Conservation (phyloP, 1,140 invertebrate species). For the Drosophila quadrilineata region DNA sequence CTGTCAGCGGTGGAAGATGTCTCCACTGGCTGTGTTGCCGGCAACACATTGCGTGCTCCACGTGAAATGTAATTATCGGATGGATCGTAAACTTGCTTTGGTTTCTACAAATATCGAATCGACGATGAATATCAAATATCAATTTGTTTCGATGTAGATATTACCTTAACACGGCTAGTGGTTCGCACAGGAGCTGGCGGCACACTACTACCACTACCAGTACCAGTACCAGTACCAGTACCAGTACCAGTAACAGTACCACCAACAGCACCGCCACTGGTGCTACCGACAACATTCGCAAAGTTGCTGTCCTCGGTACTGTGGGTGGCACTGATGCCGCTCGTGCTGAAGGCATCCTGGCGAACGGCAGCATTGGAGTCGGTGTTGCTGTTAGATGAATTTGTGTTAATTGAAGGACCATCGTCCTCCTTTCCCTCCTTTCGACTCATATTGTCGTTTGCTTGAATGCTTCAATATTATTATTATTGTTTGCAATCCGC, state of each 20-base stretch:
- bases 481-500: too few species aligned
- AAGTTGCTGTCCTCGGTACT: too few species aligned
- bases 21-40: not conserved
- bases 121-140: not conserved
- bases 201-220: too few species aligned
- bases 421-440: too few species aligned
- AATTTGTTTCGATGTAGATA: not conserved
- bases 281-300: not conserved
- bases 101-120: conserved; percentile 45
- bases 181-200: conserved; percentile 56
- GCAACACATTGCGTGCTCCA: conserved; percentile 35
- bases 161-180: conserved; percentile 74
- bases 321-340: not conserved
- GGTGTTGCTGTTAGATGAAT: conserved; percentile 11
- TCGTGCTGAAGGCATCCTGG: conserved; percentile 25
- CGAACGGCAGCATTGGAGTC: conserved; percentile 29
- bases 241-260: too few species aligned
- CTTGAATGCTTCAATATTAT: too few species aligned
- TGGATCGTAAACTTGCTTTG: conserved; percentile 87
- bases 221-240: too few species aligned
- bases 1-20: too few species aligned
- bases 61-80: conserved; percentile 87
- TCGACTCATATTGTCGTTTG: conserved; percentile 5
- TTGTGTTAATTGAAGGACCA: conserved; percentile 1
- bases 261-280: not conserved